These are phyloP conservation scores for Palloptera scutellata DNA, from an alignment of 2,888 invertebrate genomes.

Conservation along the genomic window DNA sequence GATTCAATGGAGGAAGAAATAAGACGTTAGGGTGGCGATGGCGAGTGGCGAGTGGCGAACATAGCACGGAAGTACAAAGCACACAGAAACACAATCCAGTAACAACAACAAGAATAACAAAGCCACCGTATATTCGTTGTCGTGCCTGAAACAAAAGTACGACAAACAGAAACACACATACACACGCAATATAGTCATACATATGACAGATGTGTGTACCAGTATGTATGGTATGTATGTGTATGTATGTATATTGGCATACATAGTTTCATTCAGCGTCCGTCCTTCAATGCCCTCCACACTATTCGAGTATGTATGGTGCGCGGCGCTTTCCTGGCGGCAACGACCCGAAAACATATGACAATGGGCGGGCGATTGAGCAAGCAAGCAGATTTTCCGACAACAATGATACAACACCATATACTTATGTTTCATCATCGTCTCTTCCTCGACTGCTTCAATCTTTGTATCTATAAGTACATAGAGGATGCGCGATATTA, in stretches of 20 bases:
- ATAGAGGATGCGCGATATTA: no score
- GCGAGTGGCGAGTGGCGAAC: no score
- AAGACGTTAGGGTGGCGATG: no score
- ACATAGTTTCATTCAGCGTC: constrained; percentile 13
- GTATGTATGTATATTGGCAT: not conserved
- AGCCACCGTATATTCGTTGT: no score
- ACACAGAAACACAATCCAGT: no score
- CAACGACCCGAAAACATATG: constrained; percentile 59
- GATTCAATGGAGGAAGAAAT: no score
- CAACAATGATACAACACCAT: constrained; percentile 27
- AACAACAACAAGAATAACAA: no score
- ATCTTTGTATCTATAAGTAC: constrained; percentile 19
- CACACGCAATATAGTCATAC: constrained; percentile 8
- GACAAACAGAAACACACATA: not conserved
- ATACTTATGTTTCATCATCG: constrained; percentile 12
- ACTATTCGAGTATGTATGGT: not conserved
- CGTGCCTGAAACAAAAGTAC: not conserved
- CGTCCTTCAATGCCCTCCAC: constrained; percentile 38
- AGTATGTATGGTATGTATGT: constrained; percentile 4
- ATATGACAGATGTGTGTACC: not conserved
- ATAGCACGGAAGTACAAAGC: no score
- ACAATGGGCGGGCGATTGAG: constrained; percentile 31
- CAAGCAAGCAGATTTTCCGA: constrained; percentile 26
- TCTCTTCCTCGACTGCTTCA: not conserved
- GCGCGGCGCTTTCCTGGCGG: constrained; percentile 41